Evolutionary conservation across 2,888 invertebrate genomes (phyloP).

Genomic region (Ganaspis brasiliensis): DNA sequence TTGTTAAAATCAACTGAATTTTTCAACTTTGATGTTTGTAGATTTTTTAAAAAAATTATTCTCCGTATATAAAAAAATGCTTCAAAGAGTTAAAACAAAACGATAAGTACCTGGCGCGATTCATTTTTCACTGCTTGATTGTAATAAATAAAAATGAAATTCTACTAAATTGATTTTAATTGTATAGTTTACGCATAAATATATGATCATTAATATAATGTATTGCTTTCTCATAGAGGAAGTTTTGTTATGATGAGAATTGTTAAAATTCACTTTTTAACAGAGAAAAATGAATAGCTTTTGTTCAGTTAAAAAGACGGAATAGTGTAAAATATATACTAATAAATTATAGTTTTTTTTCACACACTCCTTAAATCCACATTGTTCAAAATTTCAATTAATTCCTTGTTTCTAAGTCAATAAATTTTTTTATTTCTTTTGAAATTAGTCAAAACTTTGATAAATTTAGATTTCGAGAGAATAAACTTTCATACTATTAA

Average conservation of each 20-base stretch:
- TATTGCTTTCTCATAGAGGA: background rate
- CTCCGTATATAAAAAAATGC: no score
- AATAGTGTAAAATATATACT: no score
- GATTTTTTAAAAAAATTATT: no score
- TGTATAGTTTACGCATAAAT: background rate
- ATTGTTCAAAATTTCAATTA: no score
- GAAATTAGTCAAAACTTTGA: no score
- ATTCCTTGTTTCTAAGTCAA: no score
- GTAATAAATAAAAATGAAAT: background rate
- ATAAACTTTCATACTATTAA: no score
- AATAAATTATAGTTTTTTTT: background rate
- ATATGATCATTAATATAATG: background rate
- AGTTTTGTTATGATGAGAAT: background rate
- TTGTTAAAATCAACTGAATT: no score
- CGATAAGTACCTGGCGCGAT: background rate
- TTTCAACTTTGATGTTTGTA: no score
- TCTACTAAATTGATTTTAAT: background rate
- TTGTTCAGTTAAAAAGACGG: background rate
- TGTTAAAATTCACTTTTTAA: background rate
- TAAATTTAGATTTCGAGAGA: no score
- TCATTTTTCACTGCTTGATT: background rate
- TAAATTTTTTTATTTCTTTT: no score
- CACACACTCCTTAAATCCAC: background rate
- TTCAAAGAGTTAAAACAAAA: background rate
- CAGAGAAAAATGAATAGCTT: conserved; percentile 11